These are phyloP conservation scores for Notocelia uddmanniana DNA, from an alignment of 2,888 invertebrate species.

Conservation along the genomic window DNA sequence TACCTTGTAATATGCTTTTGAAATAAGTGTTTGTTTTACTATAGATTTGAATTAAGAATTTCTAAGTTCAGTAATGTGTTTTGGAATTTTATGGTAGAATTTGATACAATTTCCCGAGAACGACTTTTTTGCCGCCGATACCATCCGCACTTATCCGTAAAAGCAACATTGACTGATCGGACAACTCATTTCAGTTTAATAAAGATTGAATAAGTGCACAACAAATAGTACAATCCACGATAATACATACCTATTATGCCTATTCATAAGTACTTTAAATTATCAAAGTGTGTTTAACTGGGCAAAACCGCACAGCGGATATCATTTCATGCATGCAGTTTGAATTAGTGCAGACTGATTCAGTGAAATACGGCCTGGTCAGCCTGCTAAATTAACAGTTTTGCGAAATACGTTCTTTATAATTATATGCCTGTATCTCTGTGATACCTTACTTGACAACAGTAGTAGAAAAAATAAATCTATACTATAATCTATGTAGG, in stretches of 20 bases:
- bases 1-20: no score
- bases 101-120: no score
- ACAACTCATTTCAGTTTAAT: not conserved
- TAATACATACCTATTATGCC: not conserved
- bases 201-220: not conserved
- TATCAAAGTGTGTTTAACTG: constrained; percentile 9
- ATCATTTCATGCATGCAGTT: constrained; percentile 26
- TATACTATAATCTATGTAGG: no score
- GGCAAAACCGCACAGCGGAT: constrained; percentile 10
- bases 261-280: constrained; percentile 5
- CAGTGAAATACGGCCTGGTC: constrained; percentile 7
- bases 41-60: no score
- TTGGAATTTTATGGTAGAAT: no score
- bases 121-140: no score
- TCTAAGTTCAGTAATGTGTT: no score
- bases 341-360: constrained; percentile 19
- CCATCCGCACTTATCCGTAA: not conserved
- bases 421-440: not conserved
- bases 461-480: no score
- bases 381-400: not conserved
- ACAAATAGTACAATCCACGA: not conserved
- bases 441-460: no score
- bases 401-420: not conserved
- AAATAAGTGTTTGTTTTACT: no score
- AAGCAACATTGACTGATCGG: not conserved